A percentile compares a stretch with the other conserved stretches of the same genome.
These are phyloP conservation scores for Yponomeuta plumbellus DNA, from an alignment of 2,888 invertebrate species.

Conservation along the genomic window DNA sequence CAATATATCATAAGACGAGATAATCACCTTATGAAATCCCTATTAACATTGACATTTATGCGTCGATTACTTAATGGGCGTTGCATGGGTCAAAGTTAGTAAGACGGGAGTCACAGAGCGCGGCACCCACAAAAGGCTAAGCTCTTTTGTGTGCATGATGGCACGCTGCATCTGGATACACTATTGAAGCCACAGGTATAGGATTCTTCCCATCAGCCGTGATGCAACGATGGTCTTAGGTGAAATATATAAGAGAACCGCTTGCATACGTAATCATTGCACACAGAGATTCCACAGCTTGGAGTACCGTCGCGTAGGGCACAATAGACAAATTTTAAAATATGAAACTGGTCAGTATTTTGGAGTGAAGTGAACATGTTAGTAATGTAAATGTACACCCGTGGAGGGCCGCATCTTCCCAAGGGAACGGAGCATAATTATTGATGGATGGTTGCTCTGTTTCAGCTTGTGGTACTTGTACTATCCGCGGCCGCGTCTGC, in stretches of 20 bases:
- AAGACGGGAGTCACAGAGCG: background rate
- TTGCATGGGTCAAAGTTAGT: slow-evolving; percentile 44
- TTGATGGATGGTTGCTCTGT: slow-evolving; percentile 31
- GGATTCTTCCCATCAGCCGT: slow-evolving; percentile 39
- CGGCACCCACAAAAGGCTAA: background rate
- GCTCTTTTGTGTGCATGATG: slow-evolving; percentile 7
- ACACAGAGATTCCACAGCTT: slow-evolving; percentile 52
- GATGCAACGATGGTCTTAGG: slow-evolving; percentile 63
- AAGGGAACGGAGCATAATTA: slow-evolving; percentile 28
- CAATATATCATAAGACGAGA: slow-evolving; percentile 18
- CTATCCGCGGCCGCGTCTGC: slow-evolving; percentile 48
- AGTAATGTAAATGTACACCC: slow-evolving; percentile 27
- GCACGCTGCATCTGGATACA: background rate
- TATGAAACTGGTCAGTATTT: slow-evolving; percentile 65
- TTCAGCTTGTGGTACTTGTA: slow-evolving; percentile 57
- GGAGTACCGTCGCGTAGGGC: slow-evolving; percentile 44
- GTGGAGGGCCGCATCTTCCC: slow-evolving; percentile 27
- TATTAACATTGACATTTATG: slow-evolving; percentile 63
- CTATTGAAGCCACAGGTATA: slow-evolving; percentile 28
- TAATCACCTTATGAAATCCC: slow-evolving; percentile 45
- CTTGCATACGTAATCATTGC: slow-evolving; percentile 59
- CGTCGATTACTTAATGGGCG: slow-evolving; percentile 46
- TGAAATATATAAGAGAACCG: slow-evolving; percentile 70
- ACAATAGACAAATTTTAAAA: slow-evolving; percentile 39
- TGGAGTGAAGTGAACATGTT: background rate